phyloP scores from a whole-genome alignment of 1,140 invertebrate genomes.

The Pectinophora gossypiella region DNA sequence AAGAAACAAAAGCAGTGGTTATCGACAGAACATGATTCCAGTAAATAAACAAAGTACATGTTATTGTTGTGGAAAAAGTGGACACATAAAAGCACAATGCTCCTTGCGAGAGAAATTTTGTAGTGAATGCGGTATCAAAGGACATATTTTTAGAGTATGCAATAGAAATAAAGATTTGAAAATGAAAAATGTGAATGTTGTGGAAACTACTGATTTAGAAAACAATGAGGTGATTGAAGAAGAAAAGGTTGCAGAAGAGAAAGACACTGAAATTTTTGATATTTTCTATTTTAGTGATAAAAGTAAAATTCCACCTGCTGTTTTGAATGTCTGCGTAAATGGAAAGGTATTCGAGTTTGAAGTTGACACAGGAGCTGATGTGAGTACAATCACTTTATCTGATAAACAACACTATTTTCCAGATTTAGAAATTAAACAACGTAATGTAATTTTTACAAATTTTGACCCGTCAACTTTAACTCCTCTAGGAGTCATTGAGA shows the following conservation, averaged over 20 bases:
- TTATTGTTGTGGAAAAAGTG: conserved; percentile 9
- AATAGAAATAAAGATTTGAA: conserved; percentile 5
- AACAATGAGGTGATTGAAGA: too few species aligned
- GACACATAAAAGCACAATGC: conserved; percentile 4
- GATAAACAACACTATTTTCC: conserved; percentile 9
- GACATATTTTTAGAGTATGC: conserved; percentile 11
- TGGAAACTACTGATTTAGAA: neutral
- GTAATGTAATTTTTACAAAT: conserved; percentile 9
- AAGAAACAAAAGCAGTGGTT: neutral
- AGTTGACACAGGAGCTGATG: conserved; percentile 9
- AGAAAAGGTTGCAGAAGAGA: neutral
- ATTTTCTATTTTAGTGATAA: conserved; percentile 9
- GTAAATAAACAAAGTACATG: neutral
- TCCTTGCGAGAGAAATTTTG: conserved; percentile 8
- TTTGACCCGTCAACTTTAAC: conserved; percentile 10
- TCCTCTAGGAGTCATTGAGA: conserved; percentile 6
- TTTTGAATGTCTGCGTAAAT: conserved; percentile 1
- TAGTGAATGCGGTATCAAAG: conserved; percentile 6
- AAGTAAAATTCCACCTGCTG: neutral
- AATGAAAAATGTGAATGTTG: conserved; percentile 2
- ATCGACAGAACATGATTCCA: neutral
- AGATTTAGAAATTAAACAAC: conserved; percentile 4
- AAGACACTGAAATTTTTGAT: conserved; percentile 3
- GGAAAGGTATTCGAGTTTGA: neutral
- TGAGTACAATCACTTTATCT: conserved; percentile 7